phyloP scores from a whole-genome alignment of 2,113 vertebrate genomes.

The Sus scrofa region DNA sequence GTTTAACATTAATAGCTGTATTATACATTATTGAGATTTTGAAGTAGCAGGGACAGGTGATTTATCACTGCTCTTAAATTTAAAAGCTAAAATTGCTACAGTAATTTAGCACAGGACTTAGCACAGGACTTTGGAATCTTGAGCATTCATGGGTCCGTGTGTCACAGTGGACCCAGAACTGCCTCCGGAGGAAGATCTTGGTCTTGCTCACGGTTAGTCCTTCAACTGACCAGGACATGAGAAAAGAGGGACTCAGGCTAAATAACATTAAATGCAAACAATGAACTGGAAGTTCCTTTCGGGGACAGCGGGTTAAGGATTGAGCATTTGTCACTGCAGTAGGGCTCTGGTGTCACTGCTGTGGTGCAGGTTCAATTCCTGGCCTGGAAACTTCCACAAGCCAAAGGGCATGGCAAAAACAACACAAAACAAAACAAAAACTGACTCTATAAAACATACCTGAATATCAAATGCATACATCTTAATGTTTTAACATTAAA shows the following conservation, averaged over 20 bases:
- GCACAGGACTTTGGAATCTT: neutral
- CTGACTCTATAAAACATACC: neutral
- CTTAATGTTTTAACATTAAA: neutral
- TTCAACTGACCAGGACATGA: neutral
- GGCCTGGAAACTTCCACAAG: too few species aligned
- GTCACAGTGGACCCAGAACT: neutral
- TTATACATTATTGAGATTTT: neutral
- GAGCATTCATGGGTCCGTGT: neutral
- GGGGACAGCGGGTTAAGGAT: too few species aligned
- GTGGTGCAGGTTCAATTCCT: too few species aligned
- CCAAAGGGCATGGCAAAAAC: too few species aligned
- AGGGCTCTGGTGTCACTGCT: too few species aligned
- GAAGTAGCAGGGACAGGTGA: neutral
- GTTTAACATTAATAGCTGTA: neutral
- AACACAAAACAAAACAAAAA: too few species aligned
- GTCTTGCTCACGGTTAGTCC: neutral
- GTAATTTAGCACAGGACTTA: neutral
- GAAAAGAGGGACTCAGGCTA: neutral
- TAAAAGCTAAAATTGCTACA: neutral
- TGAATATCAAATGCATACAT: neutral
- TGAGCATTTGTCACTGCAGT: too few species aligned
- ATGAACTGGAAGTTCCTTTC: too few species aligned
- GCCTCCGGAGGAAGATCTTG: neutral
- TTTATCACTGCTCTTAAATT: neutral
- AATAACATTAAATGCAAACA: neutral